Base-by-base conservation (phyloP, 2,888 invertebrate genomes). In the Zootermopsis nevadensis region DNA sequence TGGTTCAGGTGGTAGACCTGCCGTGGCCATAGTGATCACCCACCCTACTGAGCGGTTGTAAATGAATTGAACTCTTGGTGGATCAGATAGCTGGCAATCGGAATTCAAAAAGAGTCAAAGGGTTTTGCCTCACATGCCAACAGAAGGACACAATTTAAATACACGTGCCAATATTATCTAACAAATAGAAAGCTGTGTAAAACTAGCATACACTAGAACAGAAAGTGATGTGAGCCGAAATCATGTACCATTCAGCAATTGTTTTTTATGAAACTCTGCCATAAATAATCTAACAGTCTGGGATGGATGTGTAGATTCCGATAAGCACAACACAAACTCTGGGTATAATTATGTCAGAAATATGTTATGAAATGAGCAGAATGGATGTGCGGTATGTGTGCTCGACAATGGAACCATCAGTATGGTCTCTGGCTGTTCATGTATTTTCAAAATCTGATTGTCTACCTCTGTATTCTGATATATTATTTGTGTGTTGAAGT, bases 11-110 rank as follows among this genome's bases (percentile, higher is more conserved):
- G 69, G 33, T 4, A 22, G 67, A 27, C 3, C 8, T 15, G 15
- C 53, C 19, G 24, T 53, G 19, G 19, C 15, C 8, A 27, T 67
- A 67, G 33, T 69, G 33, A 69, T 33, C 69, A 69, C 8, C 33
- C 69, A 15, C 22, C 8, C 69, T 4, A 33, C 1, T 69, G 24
- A 7, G 33, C 22, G 33, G 69, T 69, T 69, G 33, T 69, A 69
- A 69, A 69, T 69, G 69, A 69, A 69, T 27, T 67, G 67, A 31
- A 30, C 31, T 19, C 67, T 8, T 67, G 67, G 31, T 67, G 67
- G 27, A 33, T 60, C 60, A 60, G 27, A 60, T 1, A n/a, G n/a
- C 60, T 27, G 27, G 24, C 69, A 22, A 15, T 69, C 33, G 69
- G 33, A 69, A 33, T 69, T 69, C 31, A 69, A 69, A n/a, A 33